Base-by-base conservation (phyloP, 1,140 invertebrate species). In the Musca vetustissima region DNA sequence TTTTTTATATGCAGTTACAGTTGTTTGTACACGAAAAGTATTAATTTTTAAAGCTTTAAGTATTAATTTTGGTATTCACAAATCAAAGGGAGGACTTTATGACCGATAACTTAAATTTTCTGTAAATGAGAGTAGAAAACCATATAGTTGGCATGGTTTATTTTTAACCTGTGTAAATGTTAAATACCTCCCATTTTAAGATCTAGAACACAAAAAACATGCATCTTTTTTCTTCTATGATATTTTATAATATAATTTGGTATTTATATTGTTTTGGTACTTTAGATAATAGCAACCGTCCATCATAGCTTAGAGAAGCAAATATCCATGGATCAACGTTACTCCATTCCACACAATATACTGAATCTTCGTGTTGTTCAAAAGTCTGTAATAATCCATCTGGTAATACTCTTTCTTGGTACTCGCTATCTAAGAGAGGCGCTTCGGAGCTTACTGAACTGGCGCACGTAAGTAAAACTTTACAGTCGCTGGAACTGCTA, bases 281-380 rank as follows among this genome's bases (percentile, higher is more conserved):
- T 82, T 92, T 88, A 64, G 96, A 97, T 64, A 99, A 90, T 48
- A 98, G 90, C 36, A 98, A 86, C 70, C 97, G 84, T 4, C 96
- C 97, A 85, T 99, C 97, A 84, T 97, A 98, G 83, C 95, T 97
- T 0, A 99, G 85, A 0, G 96, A 98, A 28, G 97, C 97, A 88
- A 98, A 98, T 49, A 95, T 93, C 97, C 97, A 99, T 17, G 97
- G 96, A 86, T 99, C 97, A 48, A 93, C 93, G 48, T 92, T 89
- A 68, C 96, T 97, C 97, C 97, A 99, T 84, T 97, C 96, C 1
- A 92, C 93, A 77, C 92, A 93, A 85, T 99, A 99, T 17, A 99
- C 97, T 64, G 95, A 96, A 83, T 99, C 97, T 85, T 99, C 97
- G 83, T 99, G 97, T 74, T 98, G 94, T 81, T 98, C 96, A 80